A percentile compares a stretch with the other conserved stretches of the same genome.
These are phyloP conservation scores for Caenorhabditis parvicauda DNA, from an alignment of 2,888 invertebrate genomes.

Conservation along the genomic window DNA sequence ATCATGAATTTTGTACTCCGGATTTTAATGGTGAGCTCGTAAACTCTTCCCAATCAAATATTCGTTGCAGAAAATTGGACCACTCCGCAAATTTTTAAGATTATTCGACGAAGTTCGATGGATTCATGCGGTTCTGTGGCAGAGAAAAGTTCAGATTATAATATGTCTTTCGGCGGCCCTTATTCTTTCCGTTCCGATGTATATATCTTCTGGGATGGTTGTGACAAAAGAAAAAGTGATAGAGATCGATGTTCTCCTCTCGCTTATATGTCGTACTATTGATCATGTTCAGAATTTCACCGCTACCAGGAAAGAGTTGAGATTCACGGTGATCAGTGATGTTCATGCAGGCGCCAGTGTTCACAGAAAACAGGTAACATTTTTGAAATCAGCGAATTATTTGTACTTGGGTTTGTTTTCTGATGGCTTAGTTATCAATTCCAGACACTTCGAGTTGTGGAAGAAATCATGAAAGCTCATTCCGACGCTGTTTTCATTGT, in stretches of 20 bases:
- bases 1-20: conserved; percentile 25
- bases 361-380: conserved; percentile 27
- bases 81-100: conserved; percentile 16
- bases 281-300: conserved; percentile 21
- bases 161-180: conserved; percentile 26
- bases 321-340: conserved; percentile 45
- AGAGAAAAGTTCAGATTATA: conserved; percentile 33
- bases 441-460: conserved; percentile 27
- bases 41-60: neutral
- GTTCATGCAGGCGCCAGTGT: conserved; percentile 52
- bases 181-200: conserved; percentile 27
- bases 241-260: conserved; percentile 6
- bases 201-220: conserved; percentile 32
- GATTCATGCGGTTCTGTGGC: conserved; percentile 25
- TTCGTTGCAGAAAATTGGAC: conserved; percentile 18
- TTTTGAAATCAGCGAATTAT: neutral
- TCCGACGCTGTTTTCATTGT: conserved; percentile 63
- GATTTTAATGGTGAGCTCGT: conserved; percentile 13
- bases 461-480: conserved; percentile 34
- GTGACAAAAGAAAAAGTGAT: conserved; percentile 33
- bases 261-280: neutral
- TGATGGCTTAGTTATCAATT: neutral
- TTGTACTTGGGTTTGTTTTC: neutral
- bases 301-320: conserved; percentile 27
- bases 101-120: conserved; percentile 16